Conservation (phyloP, 2,888 invertebrate genomes). For the Halocaridina rubra region DNA sequence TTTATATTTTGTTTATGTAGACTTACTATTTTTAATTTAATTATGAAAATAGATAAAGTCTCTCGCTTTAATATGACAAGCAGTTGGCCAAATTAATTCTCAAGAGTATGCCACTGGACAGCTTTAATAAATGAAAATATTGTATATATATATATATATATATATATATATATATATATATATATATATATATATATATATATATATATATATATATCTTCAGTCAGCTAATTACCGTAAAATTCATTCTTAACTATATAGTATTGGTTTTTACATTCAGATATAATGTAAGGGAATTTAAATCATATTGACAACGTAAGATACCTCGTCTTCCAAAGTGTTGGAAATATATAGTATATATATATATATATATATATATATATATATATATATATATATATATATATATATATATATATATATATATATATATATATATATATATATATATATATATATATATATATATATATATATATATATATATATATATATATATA, state of each 20-base stretch:
- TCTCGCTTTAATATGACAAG: too few relatives aligned
- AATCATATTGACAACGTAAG: too few relatives aligned
- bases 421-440: conserved; percentile 8
- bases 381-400: conserved; percentile 18
- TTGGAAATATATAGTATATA: neutral
- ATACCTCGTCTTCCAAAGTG: too few relatives aligned
- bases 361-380: conserved; percentile 15
- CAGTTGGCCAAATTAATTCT: too few relatives aligned
- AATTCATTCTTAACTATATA: too few relatives aligned
- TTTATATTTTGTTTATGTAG: too few relatives aligned
- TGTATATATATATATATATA: neutral
- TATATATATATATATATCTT: neutral
- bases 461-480: conserved; percentile 21
- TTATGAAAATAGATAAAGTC: too few relatives aligned
- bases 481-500: conserved; percentile 10
- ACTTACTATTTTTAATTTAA: too few relatives aligned
- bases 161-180: neutral
- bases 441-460: neutral
- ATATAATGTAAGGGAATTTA: too few relatives aligned
- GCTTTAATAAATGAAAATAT: neutral
- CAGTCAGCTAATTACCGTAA: too few relatives aligned
- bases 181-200: neutral
- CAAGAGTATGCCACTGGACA: neutral
- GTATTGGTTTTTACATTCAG: too few relatives aligned
- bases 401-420: conserved; percentile 18